Conservation (phyloP, 2,113 vertebrate species). For the Peromyscus californicus region DNA sequence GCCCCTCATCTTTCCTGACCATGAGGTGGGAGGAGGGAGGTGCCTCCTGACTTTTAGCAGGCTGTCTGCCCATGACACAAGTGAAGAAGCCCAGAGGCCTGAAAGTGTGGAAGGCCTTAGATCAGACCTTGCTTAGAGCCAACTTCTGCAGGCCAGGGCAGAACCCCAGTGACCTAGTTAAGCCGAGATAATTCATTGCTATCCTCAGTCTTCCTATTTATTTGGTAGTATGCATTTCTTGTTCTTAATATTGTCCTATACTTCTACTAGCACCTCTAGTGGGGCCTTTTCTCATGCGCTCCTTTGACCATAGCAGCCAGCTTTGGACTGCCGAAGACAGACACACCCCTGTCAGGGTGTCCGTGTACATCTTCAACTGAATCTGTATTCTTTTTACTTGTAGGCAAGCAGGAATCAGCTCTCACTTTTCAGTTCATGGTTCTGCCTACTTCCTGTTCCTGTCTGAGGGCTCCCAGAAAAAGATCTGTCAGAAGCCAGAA, state of each 20-base stretch:
- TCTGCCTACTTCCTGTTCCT: not conserved
- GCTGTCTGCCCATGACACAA: not conserved
- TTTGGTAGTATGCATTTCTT: not conserved
- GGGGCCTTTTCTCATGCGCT: not conserved
- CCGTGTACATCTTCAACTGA: not conserved
- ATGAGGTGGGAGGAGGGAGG: not conserved
- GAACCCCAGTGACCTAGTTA: not conserved
- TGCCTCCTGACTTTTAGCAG: not conserved
- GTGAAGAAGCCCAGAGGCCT: not conserved
- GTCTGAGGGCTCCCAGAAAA: not conserved
- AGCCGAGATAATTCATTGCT: no score
- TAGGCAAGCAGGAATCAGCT: no score
- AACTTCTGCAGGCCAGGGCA: not conserved
- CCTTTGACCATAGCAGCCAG: not conserved
- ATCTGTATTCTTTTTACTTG: not conserved
- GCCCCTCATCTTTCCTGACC: not conserved
- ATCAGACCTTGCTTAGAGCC: not conserved
- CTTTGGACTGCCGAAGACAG: not conserved
- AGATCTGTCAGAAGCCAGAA: accelerated
- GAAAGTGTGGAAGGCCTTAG: accelerated
- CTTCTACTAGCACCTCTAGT: not conserved
- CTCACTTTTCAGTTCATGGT: accelerated
- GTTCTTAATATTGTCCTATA: not conserved
- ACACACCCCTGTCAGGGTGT: accelerated
- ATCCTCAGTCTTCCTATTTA: not conserved